These are phyloP conservation scores for Epinephelus moara DNA, from an alignment of 2,113 vertebrate genomes.

Conservation along the genomic window DNA sequence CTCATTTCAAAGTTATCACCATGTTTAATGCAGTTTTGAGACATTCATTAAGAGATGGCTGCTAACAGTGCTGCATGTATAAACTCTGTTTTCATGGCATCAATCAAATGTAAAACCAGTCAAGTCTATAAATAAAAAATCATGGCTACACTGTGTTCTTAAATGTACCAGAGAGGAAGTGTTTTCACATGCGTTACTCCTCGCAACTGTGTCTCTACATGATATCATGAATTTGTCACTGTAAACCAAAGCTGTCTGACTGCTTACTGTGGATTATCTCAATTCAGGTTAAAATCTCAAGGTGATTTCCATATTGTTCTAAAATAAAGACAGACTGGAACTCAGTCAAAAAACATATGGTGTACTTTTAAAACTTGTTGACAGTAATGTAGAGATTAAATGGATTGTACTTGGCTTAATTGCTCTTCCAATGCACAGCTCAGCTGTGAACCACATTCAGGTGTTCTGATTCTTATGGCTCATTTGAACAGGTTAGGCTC, in stretches of 20 bases:
- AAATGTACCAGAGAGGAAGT: slow-evolving; percentile 1
- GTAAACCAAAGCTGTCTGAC: too few species aligned
- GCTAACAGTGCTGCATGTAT: neutral
- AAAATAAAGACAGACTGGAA: too few species aligned
- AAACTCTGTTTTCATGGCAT: neutral
- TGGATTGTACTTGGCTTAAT: neutral
- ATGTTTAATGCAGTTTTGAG: neutral
- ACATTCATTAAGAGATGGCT: neutral
- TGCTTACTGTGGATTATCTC: too few species aligned
- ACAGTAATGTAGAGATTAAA: neutral
- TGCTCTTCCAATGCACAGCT: too few species aligned
- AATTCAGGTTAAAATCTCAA: too few species aligned
- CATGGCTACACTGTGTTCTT: neutral
- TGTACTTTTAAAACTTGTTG: neutral
- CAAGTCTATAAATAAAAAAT: too few species aligned
- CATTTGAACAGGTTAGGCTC: too few species aligned
- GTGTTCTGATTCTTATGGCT: too few species aligned
- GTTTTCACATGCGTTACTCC: neutral
- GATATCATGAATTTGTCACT: too few species aligned
- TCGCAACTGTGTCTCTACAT: too few species aligned
- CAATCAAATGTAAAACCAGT: neutral
- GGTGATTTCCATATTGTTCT: neutral
- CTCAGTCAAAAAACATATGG: neutral
- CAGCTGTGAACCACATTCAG: too few species aligned
- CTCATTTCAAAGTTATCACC: neutral